Evolutionary conservation across 2,888 invertebrate species (phyloP).

Genomic region (Sturmia bella): DNA sequence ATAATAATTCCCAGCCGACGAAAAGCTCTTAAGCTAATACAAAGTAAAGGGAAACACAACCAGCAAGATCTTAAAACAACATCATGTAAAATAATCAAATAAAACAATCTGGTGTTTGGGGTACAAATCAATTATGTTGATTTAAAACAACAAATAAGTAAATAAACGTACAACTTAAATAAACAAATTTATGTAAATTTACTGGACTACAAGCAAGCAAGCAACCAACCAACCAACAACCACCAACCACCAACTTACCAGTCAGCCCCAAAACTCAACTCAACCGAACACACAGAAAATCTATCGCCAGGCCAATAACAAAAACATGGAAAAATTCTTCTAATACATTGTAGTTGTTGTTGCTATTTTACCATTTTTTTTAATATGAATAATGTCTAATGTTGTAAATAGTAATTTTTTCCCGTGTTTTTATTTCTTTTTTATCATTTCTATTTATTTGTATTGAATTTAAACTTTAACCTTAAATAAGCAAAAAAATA

Average conservation of each 20-base stretch:
- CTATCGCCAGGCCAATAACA: neutral
- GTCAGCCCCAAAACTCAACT: neutral
- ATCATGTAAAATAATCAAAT: conserved; percentile 57
- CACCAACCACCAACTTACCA: neutral
- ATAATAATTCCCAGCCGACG: conserved; percentile 38
- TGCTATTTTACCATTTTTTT: neutral
- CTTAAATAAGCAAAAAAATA: conserved; percentile 19
- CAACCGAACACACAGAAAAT: conserved; percentile 4
- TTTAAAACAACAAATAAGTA: conserved; percentile 50
- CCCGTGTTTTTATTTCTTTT: neutral
- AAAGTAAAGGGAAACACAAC: neutral
- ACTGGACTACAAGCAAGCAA: conserved; percentile 29
- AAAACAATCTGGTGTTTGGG: conserved; percentile 62
- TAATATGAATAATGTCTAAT: conserved; percentile 54
- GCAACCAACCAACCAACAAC: neutral
- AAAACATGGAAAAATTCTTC: conserved; percentile 33
- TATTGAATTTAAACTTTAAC: conserved; percentile 65
- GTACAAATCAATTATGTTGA: conserved; percentile 69
- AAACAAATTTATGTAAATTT: conserved; percentile 67
- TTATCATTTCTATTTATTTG: conserved; percentile 17
- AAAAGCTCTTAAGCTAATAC: neutral
- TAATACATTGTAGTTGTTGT: conserved; percentile 15
- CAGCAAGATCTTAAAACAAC: conserved; percentile 41
- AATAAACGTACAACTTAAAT: conserved; percentile 40
- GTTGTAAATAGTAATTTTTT: conserved; percentile 40